These are phyloP conservation scores for Anarsia innoxiella DNA, from an alignment of 2,888 invertebrate species.

Conservation along the genomic window DNA sequence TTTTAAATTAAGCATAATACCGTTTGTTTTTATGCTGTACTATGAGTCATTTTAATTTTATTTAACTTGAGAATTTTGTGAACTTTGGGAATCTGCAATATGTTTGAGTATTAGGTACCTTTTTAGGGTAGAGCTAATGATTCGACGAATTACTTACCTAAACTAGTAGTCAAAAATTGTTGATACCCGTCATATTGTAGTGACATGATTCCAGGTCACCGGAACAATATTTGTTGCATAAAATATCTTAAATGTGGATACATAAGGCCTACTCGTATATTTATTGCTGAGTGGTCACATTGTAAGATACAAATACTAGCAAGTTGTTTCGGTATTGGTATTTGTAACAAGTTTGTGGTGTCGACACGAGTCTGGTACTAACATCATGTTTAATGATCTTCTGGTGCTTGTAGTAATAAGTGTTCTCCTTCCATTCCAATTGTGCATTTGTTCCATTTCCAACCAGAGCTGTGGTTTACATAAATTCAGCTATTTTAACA, in stretches of 20 bases:
- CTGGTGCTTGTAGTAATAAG: conserved; percentile 71
- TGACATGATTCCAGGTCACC: no score
- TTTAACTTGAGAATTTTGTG: conserved; percentile 40
- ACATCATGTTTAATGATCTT: conserved; percentile 52
- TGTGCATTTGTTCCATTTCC: conserved; percentile 41
- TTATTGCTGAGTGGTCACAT: no score
- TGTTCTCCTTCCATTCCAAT: conserved; percentile 58
- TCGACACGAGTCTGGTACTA: conserved; percentile 36
- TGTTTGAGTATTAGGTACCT: conserved; percentile 31
- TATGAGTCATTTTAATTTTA: conserved; percentile 50
- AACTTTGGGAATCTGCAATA: conserved; percentile 72
- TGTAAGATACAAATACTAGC: no score
- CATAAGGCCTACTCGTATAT: no score
- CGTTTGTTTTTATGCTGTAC: conserved; percentile 36
- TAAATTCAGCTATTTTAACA: conserved; percentile 6
- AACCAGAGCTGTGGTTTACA: neutral
- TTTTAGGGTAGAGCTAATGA: neutral
- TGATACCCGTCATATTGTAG: neutral
- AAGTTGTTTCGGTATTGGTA: no score
- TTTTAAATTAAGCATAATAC: conserved; percentile 65
- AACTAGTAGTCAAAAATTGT: neutral
- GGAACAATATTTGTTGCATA: no score
- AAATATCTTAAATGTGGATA: neutral
- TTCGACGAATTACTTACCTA: neutral
- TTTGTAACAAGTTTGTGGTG: neutral